Base-by-base conservation (phyloP, 2,888 invertebrate genomes). In the Brenthis ino region DNA sequence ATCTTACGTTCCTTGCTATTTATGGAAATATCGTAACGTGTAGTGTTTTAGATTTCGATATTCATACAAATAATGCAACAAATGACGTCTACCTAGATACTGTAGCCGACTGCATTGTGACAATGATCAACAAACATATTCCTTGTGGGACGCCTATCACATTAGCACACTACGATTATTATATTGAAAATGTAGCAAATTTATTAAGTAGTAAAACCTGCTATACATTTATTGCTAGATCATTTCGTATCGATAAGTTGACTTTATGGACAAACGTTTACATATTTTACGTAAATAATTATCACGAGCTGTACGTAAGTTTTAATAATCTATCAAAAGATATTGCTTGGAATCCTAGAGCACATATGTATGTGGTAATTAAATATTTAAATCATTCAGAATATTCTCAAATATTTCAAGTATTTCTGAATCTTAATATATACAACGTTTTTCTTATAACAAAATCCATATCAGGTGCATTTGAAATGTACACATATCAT, bases 311-410 rank as follows among this genome's bases (percentile, higher is more conserved):
- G n/a, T 57, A 67, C 48, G 43, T 48, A 60, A 80, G 77, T 24
- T 72, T 87, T 55, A 33, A 71, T 4, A 70, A 74, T 16, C 57
- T 87, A 47, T 74, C 76, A 24, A 78, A 74, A 33, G 84, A 87
- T 68, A 20, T 47, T 68, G 58, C 57, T 11, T 88, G 86, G 86
- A 84, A 86, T 69, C 83, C 88, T 14, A 80, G 75, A 75, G 86
- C 83, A 12, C 78, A 77, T 69, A 82, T 82, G 72, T 77, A 87
- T 37, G 16, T 87, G 1, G 65, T 76, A 53, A 16, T 84, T 33
- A 56, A 57, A 3, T 12, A 77, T 37, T 68, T 78, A 33, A 53
- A 74, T n/a, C 48, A 58, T 14, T 64, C 73, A n/a, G 78, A 78
- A 56, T 70, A 80, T 13, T 43, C 71, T 6, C 20, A 70, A 4